phyloP scores from a whole-genome alignment of 2,113 vertebrate species.

The Notarius quadriscutis region DNA sequence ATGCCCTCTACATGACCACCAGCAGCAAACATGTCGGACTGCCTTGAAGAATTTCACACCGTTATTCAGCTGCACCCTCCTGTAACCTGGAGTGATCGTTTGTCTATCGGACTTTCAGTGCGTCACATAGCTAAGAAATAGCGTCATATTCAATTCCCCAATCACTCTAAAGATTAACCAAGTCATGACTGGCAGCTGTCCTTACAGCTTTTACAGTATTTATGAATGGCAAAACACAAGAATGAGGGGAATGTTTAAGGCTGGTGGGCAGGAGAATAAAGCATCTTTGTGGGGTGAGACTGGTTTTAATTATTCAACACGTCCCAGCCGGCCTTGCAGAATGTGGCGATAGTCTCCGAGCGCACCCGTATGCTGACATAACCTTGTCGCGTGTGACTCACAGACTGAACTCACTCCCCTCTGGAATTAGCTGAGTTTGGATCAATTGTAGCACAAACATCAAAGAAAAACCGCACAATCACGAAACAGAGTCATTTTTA shows the following conservation, averaged over 20 bases:
- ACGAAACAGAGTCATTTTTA: background rate
- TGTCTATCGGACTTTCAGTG: background rate
- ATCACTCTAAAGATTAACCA: background rate
- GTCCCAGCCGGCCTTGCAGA: constrained; percentile 42
- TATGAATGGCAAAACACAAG: constrained; percentile 52
- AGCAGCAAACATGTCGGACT: constrained; percentile 28
- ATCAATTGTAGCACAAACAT: constrained; percentile 21
- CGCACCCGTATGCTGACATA: background rate
- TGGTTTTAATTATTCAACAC: constrained; percentile 58
- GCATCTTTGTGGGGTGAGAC: constrained; percentile 38
- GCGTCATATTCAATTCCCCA: background rate
- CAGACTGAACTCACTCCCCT: background rate
- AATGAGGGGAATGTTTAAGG: constrained; percentile 62
- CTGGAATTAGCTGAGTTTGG: background rate
- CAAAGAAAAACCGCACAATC: constrained; percentile 27
- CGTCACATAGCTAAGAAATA: background rate
- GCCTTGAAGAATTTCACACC: constrained; percentile 41
- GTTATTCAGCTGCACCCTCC: background rate
- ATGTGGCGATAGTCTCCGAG: constrained; percentile 44
- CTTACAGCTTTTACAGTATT: constrained; percentile 46
- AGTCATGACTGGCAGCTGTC: background rate
- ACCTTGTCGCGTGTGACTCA: constrained; percentile 39
- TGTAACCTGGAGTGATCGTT: constrained; percentile 13
- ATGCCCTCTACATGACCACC: constrained; percentile 21
- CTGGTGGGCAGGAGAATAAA: constrained; percentile 17